A percentile compares a stretch with the other conserved stretches of the same genome.
phyloP scores from a whole-genome alignment of 2,797 vertebrate genomes.

The Falco columbarius region DNA sequence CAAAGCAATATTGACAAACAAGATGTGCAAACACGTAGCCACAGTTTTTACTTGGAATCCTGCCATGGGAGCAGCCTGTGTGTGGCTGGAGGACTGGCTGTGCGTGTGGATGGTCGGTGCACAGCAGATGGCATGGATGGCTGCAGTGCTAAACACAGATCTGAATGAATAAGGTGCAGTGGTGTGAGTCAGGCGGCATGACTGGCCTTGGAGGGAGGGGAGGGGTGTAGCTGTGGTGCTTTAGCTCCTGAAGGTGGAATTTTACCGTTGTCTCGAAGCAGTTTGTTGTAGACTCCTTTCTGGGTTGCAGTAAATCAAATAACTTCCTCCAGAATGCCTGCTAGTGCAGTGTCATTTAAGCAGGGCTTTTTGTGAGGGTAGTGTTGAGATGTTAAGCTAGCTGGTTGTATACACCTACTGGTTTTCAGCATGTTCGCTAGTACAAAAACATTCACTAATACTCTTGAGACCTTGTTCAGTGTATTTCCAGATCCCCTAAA shows the following conservation, averaged over 20 bases:
- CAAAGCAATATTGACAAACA: not conserved
- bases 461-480: not conserved
- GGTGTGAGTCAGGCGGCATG: not conserved
- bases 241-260: not conserved
- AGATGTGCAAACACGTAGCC: not conserved
- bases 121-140: not conserved
- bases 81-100: not conserved
- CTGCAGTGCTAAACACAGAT: not conserved
- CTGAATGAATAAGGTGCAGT: not conserved
- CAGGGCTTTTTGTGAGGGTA: not conserved
- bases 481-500: not conserved
- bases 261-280: not conserved
- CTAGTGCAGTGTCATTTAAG: accelerated
- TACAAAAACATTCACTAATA: not conserved
- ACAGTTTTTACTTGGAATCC: not conserved
- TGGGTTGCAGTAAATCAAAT: not conserved
- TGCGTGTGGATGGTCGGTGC: accelerated
- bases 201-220: not conserved
- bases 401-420: not conserved
- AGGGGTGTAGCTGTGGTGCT: not conserved
- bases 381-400: not conserved
- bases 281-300: not conserved
- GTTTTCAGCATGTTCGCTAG: not conserved
- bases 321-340: not conserved
- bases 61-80: not conserved